Evolutionary conservation across 2,797 vertebrate species (phyloP).

Genomic region (Anguilla megastoma): DNA sequence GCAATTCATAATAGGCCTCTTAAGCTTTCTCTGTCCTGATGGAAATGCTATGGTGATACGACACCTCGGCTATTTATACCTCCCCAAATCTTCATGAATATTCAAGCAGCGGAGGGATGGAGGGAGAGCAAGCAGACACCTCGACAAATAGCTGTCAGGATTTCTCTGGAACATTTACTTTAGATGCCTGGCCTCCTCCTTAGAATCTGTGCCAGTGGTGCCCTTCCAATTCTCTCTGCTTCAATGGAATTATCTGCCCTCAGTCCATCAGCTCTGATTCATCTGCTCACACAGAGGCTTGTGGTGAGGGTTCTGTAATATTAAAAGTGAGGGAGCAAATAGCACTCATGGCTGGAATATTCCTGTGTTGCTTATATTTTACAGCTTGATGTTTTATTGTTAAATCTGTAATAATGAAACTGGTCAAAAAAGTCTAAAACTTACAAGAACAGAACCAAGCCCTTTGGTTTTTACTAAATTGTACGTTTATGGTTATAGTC

Average conservation of each 20-base stretch:
- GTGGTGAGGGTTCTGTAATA: not conserved
- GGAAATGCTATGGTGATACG: constrained; percentile 77
- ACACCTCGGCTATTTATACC: constrained; percentile 84
- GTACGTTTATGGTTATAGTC: not conserved
- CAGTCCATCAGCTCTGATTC: constrained; percentile 49
- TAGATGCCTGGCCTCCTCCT: constrained; percentile 62
- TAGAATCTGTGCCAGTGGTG: constrained; percentile 55
- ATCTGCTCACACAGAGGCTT: constrained; percentile 32
- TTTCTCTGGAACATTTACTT: constrained; percentile 74
- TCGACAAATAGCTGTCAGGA: constrained; percentile 78
- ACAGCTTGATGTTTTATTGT: not conserved
- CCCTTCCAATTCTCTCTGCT: constrained; percentile 60
- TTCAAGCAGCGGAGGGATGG: constrained; percentile 71
- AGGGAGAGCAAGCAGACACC: constrained; percentile 72
- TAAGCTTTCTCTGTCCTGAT: constrained; percentile 79
- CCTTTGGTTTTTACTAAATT: not conserved
- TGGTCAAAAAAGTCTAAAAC: not conserved
- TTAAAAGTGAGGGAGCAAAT: not conserved
- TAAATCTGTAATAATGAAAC: not conserved
- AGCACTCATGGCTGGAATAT: not conserved
- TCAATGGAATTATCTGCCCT: constrained; percentile 61
- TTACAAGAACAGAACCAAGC: not conserved
- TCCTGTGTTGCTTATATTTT: not conserved
- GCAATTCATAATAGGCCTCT: constrained; percentile 79
- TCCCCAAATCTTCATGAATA: constrained; percentile 85